Conservation (phyloP, 2,797 vertebrate genomes). For the Buphagus erythrorhynchus region DNA sequence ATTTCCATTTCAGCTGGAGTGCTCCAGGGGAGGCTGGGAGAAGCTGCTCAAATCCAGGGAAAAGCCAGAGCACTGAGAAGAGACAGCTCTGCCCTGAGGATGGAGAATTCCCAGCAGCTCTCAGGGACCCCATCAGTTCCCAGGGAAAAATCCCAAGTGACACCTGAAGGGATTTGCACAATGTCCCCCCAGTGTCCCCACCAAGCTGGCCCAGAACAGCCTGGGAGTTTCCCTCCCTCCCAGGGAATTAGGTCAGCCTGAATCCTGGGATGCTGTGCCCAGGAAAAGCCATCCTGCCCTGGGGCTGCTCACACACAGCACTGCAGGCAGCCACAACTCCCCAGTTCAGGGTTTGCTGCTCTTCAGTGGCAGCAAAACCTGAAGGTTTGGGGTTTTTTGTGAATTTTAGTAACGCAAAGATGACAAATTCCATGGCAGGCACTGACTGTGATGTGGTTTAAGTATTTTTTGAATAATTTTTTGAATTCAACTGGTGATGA, state of each 20-base stretch:
- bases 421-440: neutral
- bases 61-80: too few species aligned
- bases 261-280: neutral
- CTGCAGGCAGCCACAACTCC: neutral
- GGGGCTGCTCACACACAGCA: neutral
- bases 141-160: neutral
- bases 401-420: neutral
- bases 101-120: too few species aligned
- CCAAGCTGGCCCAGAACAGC: neutral
- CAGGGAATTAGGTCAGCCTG: constrained; percentile 11
- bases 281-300: neutral
- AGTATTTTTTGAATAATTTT: neutral
- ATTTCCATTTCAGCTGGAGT: neutral
- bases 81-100: neutral
- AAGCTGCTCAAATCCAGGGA: too few species aligned
- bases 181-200: neutral
- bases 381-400: neutral
- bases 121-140: too few species aligned
- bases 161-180: constrained; percentile 11
- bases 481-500: neutral
- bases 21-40: too few species aligned
- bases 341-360: neutral
- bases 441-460: neutral
- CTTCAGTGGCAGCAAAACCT: neutral
- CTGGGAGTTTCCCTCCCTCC: too few species aligned